phyloP scores from a whole-genome alignment of 2,797 vertebrate species.

The Onychomys leucogaster region DNA sequence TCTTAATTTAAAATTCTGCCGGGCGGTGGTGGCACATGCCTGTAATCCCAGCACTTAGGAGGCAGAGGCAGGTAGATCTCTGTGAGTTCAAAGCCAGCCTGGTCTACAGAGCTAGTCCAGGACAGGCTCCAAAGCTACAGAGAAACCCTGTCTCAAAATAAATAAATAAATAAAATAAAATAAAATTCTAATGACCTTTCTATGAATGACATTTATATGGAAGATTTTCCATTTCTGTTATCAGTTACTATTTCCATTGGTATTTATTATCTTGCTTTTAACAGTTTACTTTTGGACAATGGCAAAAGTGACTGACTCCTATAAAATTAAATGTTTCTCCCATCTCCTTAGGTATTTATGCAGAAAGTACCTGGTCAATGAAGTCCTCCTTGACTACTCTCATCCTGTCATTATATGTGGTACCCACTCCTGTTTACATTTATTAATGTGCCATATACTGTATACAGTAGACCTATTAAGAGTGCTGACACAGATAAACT shows the following conservation, averaged over 20 bases:
- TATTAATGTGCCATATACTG: background rate
- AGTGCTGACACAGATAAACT: background rate
- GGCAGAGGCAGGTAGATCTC: too few species aligned
- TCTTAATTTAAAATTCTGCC: background rate
- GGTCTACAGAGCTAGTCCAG: too few species aligned
- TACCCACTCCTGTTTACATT: background rate
- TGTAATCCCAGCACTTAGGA: too few species aligned
- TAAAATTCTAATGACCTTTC: background rate
- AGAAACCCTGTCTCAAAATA: too few species aligned
- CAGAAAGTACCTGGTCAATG: background rate
- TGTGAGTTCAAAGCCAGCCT: too few species aligned
- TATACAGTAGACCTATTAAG: background rate
- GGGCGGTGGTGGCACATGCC: too few species aligned
- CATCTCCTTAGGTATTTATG: background rate
- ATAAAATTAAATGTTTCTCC: background rate
- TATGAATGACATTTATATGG: background rate
- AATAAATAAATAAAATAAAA: too few species aligned
- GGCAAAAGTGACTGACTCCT: background rate
- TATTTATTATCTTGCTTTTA: background rate
- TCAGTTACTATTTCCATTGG: background rate
- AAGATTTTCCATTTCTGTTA: background rate
- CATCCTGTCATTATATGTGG: background rate
- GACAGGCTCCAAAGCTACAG: too few species aligned
- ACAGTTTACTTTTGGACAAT: background rate
- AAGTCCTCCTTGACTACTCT: background rate